These are phyloP conservation scores for Girardinichthys multiradiatus DNA, from an alignment of 2,113 vertebrate species.

Conservation along the genomic window DNA sequence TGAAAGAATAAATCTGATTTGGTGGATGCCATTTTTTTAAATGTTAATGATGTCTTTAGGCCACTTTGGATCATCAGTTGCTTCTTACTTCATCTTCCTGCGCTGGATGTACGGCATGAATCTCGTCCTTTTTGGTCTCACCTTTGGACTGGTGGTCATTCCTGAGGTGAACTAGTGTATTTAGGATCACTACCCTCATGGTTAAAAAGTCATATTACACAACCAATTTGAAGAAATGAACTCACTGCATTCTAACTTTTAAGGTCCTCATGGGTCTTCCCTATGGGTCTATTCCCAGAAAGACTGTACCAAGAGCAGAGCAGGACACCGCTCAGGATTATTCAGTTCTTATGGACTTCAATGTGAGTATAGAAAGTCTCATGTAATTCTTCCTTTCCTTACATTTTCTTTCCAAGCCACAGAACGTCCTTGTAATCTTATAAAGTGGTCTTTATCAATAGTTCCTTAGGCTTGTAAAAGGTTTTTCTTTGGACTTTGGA, in stretches of 20 bases:
- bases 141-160: slow-evolving; percentile 96
- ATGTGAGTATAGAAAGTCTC: slow-evolving; percentile 79
- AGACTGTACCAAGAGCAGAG: slow-evolving; percentile 92
- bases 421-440: no score
- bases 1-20: slow-evolving; percentile 6
- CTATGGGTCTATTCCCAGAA: slow-evolving; percentile 93
- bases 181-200: background rate
- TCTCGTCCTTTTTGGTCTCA: slow-evolving; percentile 94
- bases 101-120: slow-evolving; percentile 99
- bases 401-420: background rate
- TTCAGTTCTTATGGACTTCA: slow-evolving; percentile 95
- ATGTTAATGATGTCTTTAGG: slow-evolving; percentile 74
- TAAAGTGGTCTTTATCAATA: background rate
- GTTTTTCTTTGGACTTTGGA: background rate
- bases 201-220: background rate
- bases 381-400: background rate
- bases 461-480: background rate
- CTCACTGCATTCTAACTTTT: background rate
- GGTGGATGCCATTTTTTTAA: background rate
- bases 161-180: slow-evolving; percentile 86
- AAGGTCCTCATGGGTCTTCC: slow-evolving; percentile 96
- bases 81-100: slow-evolving; percentile 98
- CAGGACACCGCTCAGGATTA: slow-evolving; percentile 93
- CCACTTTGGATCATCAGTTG: slow-evolving; percentile 97
- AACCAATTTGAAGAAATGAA: background rate